Percentiles rank a stretch among this genome's conserved stretches.
phyloP scores from a whole-genome alignment of 2,113 vertebrate genomes.

The Cottus gobio region DNA sequence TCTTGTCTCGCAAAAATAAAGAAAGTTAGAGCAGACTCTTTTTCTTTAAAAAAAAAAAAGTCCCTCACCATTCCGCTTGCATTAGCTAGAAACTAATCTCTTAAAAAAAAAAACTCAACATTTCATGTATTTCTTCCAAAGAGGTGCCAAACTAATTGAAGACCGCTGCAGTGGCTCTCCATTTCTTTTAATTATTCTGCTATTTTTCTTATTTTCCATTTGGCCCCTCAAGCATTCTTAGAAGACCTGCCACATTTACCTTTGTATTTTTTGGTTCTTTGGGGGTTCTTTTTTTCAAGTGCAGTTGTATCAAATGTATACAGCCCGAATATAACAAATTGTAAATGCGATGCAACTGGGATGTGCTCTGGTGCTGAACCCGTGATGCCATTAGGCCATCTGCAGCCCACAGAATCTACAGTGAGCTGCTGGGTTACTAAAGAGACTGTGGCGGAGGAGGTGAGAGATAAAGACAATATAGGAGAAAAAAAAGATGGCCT shows the following conservation, averaged over 20 bases:
- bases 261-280: neutral
- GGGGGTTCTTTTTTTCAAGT: neutral
- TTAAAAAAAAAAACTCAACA: constrained; percentile 28
- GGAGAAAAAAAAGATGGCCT: constrained; percentile 18
- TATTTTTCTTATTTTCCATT: constrained; percentile 34
- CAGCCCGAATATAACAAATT: neutral
- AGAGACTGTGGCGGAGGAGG: constrained; percentile 13
- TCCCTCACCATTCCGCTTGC: neutral
- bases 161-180: constrained; percentile 12
- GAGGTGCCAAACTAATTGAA: constrained; percentile 32
- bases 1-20: constrained; percentile 14
- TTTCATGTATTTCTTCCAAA: constrained; percentile 21
- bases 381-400: constrained; percentile 16
- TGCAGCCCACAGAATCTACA: constrained; percentile 6
- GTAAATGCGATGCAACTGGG: neutral
- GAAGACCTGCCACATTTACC: neutral
- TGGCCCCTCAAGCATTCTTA: constrained; percentile 10
- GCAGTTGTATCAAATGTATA: neutral
- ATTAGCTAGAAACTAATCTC: constrained; percentile 30
- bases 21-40: constrained; percentile 3
- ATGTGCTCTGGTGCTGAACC: constrained; percentile 19
- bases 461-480: constrained; percentile 39
- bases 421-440: constrained; percentile 28
- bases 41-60: constrained; percentile 19
- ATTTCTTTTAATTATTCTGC: constrained; percentile 25